These are phyloP conservation scores for Campopleginae sp. DNA, from an alignment of 2,888 invertebrate species.

Conservation along the genomic window DNA sequence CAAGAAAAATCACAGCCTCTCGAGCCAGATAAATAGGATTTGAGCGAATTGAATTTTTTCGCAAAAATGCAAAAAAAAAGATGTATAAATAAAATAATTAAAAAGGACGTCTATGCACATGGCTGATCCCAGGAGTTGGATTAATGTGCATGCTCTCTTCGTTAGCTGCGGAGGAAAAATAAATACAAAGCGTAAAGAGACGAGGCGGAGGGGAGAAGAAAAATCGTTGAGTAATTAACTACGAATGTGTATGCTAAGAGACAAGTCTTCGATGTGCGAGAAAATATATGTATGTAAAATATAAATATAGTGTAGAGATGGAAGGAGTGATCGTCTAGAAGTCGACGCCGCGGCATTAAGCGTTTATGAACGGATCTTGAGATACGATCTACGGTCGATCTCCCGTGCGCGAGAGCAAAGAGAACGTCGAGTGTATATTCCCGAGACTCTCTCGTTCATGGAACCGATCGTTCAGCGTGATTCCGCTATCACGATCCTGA, in stretches of 20 bases:
- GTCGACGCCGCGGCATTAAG: conserved; percentile 64
- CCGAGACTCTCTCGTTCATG: conserved; percentile 50
- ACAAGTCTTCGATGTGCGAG: conserved; percentile 9
- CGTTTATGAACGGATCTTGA: conserved; percentile 65
- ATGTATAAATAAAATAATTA: conserved; percentile 7
- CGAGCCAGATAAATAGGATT: background rate
- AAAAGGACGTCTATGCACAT: background rate
- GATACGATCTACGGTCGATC: conserved; percentile 64
- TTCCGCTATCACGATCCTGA: conserved; percentile 57
- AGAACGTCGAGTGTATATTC: conserved; percentile 42
- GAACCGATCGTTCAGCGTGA: conserved; percentile 61
- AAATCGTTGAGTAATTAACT: conserved; percentile 63
- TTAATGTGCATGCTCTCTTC: conserved; percentile 20
- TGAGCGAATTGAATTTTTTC: conserved; percentile 2
- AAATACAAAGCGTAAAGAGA: background rate
- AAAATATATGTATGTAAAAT: conserved; percentile 14
- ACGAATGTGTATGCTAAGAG: conserved; percentile 52
- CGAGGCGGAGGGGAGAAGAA: background rate
- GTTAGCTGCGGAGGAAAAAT: background rate
- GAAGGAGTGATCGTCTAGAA: conserved; percentile 54
- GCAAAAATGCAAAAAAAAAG: background rate
- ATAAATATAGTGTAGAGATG: conserved; percentile 44
- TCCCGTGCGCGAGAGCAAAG: conserved; percentile 40
- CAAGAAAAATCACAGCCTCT: background rate
- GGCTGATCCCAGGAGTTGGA: conserved; percentile 23